phyloP scores from a whole-genome alignment of 2,113 vertebrate species.

The Atractosteus spatula region DNA sequence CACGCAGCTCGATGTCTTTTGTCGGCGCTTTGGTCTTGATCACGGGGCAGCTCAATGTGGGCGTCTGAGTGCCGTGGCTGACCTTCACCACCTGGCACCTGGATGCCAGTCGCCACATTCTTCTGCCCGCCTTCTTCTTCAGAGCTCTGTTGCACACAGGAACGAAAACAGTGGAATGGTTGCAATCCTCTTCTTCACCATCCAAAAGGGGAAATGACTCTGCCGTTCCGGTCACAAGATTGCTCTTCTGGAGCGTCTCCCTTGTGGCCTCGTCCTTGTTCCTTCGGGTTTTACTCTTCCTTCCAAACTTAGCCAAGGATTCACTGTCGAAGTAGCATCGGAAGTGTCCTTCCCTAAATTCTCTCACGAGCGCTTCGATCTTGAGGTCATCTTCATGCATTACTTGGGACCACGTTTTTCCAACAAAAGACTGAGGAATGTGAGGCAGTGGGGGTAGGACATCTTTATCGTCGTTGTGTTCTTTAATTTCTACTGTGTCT shows the following conservation, averaged over 20 bases:
- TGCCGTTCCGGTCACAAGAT: constrained; percentile 27
- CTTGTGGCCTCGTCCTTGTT: constrained; percentile 21
- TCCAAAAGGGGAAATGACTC: constrained; percentile 54
- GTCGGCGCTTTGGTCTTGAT: constrained; percentile 55
- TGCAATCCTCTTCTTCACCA: constrained; percentile 41
- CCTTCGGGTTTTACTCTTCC: constrained; percentile 43
- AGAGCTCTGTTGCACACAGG: constrained; percentile 36
- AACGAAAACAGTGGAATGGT: constrained; percentile 40
- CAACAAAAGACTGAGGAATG: constrained; percentile 81
- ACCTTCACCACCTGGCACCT: constrained; percentile 83
- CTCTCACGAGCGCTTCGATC: constrained; percentile 74
- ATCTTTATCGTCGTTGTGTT: constrained; percentile 51
- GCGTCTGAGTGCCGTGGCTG: constrained; percentile 80
- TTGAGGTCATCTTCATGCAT: constrained; percentile 79
- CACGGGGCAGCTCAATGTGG: constrained; percentile 56
- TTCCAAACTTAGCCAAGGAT: constrained; percentile 58
- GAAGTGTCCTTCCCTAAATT: constrained; percentile 76
- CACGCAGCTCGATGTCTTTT: constrained; percentile 36
- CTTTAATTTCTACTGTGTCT: constrained; percentile 24
- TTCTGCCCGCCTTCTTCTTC: constrained; percentile 45
- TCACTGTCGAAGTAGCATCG: constrained; percentile 80
- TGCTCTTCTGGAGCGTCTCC: constrained; percentile 16
- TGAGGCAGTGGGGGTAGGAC: constrained; percentile 72
- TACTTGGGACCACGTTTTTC: constrained; percentile 82
- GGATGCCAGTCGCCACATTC: constrained; percentile 70